Evolutionary conservation across 2,888 invertebrate genomes (phyloP).

Genomic region (Anthrax anthrax): DNA sequence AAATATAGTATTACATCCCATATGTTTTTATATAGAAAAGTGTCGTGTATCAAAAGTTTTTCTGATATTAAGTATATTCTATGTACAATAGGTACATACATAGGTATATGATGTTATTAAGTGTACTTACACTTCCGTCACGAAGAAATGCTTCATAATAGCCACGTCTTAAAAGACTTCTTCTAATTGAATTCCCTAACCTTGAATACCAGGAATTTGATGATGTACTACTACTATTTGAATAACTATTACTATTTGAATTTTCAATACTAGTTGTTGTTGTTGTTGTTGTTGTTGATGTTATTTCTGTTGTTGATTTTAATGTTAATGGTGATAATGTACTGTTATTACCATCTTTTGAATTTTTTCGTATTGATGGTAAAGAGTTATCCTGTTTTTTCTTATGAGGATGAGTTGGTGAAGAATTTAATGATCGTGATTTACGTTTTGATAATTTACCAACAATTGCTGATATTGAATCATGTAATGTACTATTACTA

Average conservation of each 20-base stretch:
- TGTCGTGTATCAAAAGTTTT: too few relatives aligned
- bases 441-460: slow-evolving; percentile 14
- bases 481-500: slow-evolving; percentile 11
- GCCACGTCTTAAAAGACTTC: slow-evolving; percentile 9
- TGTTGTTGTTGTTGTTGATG: neutral
- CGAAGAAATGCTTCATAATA: slow-evolving; percentile 2
- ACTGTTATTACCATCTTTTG: neutral
- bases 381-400: neutral
- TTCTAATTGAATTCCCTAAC: slow-evolving; percentile 12
- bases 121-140: slow-evolving; percentile 4
- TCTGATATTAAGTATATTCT: too few relatives aligned
- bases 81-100: too few relatives aligned
- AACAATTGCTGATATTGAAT: neutral
- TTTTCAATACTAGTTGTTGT: too few relatives aligned
- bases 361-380: neutral
- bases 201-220: slow-evolving; percentile 11
- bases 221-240: neutral
- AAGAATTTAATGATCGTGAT: slow-evolving; percentile 29
- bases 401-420: slow-evolving; percentile 18
- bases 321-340: neutral
- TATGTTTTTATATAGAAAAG: too few relatives aligned
- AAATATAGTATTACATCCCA: too few relatives aligned
- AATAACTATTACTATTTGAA: too few relatives aligned
- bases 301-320: neutral
- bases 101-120: too few relatives aligned